These are phyloP conservation scores for Nycticebus coucang DNA, from an alignment of 2,113 vertebrate genomes.

Conservation along the genomic window DNA sequence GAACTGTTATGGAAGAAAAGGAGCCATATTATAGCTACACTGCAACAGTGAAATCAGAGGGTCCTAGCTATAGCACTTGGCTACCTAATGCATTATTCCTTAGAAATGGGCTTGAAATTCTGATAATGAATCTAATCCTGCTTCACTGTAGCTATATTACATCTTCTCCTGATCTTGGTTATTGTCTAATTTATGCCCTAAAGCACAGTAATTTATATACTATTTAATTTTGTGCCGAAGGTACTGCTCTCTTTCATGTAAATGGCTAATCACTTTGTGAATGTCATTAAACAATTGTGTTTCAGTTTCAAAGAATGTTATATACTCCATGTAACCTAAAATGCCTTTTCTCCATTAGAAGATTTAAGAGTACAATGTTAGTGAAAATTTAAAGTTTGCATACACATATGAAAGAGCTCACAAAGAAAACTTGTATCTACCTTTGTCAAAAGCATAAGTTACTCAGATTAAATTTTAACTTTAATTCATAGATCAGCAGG, in stretches of 20 bases:
- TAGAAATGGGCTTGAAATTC: neutral
- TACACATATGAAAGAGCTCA: neutral
- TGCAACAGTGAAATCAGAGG: neutral
- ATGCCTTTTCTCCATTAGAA: conserved; percentile 20
- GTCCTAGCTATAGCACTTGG: neutral
- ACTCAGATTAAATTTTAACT: neutral
- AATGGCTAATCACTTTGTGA: conserved; percentile 60
- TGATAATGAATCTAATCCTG: conserved; percentile 38
- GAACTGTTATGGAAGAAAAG: conserved; percentile 53
- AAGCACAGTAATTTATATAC: conserved; percentile 58
- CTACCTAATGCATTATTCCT: neutral
- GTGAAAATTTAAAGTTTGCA: conserved; percentile 7
- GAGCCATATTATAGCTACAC: neutral
- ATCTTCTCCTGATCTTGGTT: conserved; percentile 32
- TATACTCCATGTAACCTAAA: conserved; percentile 21
- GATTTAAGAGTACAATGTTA: neutral
- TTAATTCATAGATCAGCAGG: conserved; percentile 15
- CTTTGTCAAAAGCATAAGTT: neutral
- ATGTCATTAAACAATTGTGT: conserved; percentile 59
- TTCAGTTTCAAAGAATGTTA: conserved; percentile 49
- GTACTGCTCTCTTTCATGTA: conserved; percentile 58
- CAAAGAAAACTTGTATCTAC: neutral
- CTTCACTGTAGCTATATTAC: neutral
- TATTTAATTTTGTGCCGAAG: conserved; percentile 68
- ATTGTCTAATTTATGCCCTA: conserved; percentile 55